Evolutionary conservation across 2,888 invertebrate species (phyloP).

Genomic region (Teleogryllus oceanicus): DNA sequence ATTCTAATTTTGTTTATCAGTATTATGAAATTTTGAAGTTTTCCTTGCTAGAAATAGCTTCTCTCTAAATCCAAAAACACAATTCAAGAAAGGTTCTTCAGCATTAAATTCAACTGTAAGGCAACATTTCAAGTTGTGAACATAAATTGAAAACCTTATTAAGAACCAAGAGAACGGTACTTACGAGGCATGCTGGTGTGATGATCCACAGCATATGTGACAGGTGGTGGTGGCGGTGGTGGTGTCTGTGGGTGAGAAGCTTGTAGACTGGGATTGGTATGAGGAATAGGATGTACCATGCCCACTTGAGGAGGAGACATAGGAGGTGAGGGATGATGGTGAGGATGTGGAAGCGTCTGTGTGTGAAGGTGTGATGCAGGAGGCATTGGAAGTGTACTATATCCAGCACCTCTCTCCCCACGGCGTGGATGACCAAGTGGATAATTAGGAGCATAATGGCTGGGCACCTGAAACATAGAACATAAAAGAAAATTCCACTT

Average conservation of each 20-base stretch:
- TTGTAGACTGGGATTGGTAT: conserved; percentile 36
- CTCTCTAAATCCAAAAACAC: not conserved
- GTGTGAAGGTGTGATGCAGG: conserved; percentile 46
- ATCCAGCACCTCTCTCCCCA: conserved; percentile 67
- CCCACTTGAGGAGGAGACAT: conserved; percentile 58
- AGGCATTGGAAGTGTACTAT: conserved; percentile 77
- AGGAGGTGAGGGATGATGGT: conserved; percentile 43
- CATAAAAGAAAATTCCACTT: not conserved
- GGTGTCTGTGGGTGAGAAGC: conserved; percentile 61
- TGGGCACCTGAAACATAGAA: conserved; percentile 58
- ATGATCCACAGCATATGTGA: conserved; percentile 56
- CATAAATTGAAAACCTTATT: too few relatives aligned
- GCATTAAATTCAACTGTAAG: not conserved
- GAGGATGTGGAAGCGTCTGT: conserved; percentile 38
- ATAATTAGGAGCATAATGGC: conserved; percentile 93
- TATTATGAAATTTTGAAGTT: too few relatives aligned
- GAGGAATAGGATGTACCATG: conserved; percentile 77
- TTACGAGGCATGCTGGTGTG: conserved; percentile 79
- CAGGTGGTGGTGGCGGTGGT: conserved; percentile 63
- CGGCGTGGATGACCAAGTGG: conserved; percentile 76
- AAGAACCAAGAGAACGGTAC: conserved; percentile 41
- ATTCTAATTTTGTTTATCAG: too few relatives aligned
- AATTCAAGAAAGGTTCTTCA: not conserved
- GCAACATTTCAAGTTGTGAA: not conserved
- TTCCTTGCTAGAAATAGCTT: not conserved